Base-by-base conservation (phyloP, 92 coral and sea anemone species). In the Actinernus sp. region DNA sequence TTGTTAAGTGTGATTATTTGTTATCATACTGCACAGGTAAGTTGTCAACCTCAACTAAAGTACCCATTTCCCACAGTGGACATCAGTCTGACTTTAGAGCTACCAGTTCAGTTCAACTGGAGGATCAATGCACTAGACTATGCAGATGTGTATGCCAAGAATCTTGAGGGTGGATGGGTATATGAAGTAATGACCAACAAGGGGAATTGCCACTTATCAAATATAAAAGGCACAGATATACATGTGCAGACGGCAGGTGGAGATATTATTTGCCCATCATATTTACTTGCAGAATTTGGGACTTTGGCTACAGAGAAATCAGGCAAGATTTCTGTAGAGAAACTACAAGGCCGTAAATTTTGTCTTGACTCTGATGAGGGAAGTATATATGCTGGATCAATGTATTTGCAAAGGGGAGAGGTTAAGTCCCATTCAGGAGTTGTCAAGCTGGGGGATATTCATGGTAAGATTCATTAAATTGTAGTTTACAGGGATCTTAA, bases 341-440 rank as follows among this genome's bases (percentile, higher is more conserved):
- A 94, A 61, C 31, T 91, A 37, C 98, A 94, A 71, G 98, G 98
- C 9, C 68, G 73, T 29, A 66, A 91, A 29, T 87, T 94, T 34
- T 70, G 73, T 55, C 38, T 94, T 25, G 74, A 58, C 31, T 40
- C 86, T 10, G 90, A 79, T 3, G 61, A 65, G 20, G 98, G 97
- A 34, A 47, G 40, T 18, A 57, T 91, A 28, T 40, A 37, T 63
- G 70, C 93, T 20, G 63, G 74, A 27, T 86, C 97, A 16, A 26
- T 79, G 3, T 94, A 94, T 68, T 65, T 88, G 44, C 71, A 77
- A 38, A 67, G 81, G 65, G 78, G 81, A 26, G 73, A 82, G 40
- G 40, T 94, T 13, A 65, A 63, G 28, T 74, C 95, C 20, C 53
- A 71, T 17, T 26, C 48, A 39, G 98, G 98, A 26, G 43, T 59